Base-by-base conservation (phyloP, 2,888 invertebrate genomes). In the Stenurella melanura region DNA sequence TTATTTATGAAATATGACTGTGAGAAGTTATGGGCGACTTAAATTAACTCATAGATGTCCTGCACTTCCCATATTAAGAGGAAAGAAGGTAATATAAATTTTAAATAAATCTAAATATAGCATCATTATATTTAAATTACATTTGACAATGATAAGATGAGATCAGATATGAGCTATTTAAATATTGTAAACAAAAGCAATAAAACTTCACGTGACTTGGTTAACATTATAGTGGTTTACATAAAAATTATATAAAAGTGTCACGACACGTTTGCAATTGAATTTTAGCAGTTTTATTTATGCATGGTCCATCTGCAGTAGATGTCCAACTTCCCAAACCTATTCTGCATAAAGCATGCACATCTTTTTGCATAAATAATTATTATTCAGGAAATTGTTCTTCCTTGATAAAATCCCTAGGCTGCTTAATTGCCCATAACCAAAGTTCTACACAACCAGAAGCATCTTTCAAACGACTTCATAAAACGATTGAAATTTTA, bases 81-180 rank as follows among this genome's bases (percentile, higher is more conserved):
- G 9, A 34, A 67, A 67, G 21, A 0, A 54, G n/a, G n/a, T n/a
- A 67, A 67, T 67, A 67, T 54, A 54, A 67, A 54, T 21, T 54
- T 67, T 54, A 67, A 67, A 64, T 64, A 9, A 21, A 67, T 67
- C 54, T 67, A 67, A 54, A 67, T 54, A 67, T 67, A 54, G 54
- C 21, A 54, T 18, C 42, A 18, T 67, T 42, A 18, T 64, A 42
- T 42, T 64, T 19, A 64, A 38, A 64, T 64, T 18, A 42, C 21
- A 30, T 61, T 61, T 61, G 26, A 4, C 19, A 64, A 64, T 64
- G 34, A 21, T 21, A 7, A 42, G 64, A 42, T 64, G 64, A 64
- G 64, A 64, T 64, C 64, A 64, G 64, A 42, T 10, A 42, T 18
- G 61, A 30, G n/a, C 34, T 61, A 42, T 64, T 64, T 17, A 64